Evolutionary conservation across 2,888 invertebrate species (phyloP), one percentile per base, ranked within the genome.

Genomic region (Alviniconcha strummeri): DNA sequence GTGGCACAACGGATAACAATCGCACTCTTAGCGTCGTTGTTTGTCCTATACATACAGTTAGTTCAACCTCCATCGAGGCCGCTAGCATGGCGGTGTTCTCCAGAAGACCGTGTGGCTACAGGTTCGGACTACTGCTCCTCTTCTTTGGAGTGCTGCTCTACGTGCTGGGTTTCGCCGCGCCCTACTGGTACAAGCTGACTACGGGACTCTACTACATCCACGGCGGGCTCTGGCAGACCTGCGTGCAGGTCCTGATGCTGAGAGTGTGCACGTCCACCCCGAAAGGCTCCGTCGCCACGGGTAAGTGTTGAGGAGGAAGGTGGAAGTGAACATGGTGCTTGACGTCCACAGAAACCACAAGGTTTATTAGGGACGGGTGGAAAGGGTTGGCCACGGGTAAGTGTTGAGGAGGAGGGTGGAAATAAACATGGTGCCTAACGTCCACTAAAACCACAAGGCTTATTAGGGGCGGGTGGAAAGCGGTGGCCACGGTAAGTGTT

Each of bases 161-260:
- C 64, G 1, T 78, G 5, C 4, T 13, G 19, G 78, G 64, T 4
- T 64, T 78, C 52, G 60, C 78, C 64, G 64, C 78, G 5, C 78
- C 78, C 52, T 78, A 60, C 60, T 78, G 78, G 78, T 78, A 78
- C 64, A 78, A 64, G 52, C 56, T 64, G 78, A 78, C 19, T 4
- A 4, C 19, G 4, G 78, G 60, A 4, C 36, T 15, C 11, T 0
- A 60, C 64, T 52, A 64, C 78, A 17, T 64, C 11, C 78, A 78
- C 64, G 78, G 78, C 5, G 78, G 78, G 4, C 64, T 78, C n/a
- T 78, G 78, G 78, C 60, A 64, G 78, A 78, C n/a, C 60, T 78
- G 78, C 64, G 64, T 78, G 52, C 60, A 78, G 64, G 19, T 64
- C 7, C 56, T 60, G 19, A 13, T 52, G 13, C 15, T 64, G 15